Percentiles rank a stretch among this genome's conserved stretches.
phyloP scores from a whole-genome alignment of 2,888 invertebrate species.

The Eupsilia transversa region DNA sequence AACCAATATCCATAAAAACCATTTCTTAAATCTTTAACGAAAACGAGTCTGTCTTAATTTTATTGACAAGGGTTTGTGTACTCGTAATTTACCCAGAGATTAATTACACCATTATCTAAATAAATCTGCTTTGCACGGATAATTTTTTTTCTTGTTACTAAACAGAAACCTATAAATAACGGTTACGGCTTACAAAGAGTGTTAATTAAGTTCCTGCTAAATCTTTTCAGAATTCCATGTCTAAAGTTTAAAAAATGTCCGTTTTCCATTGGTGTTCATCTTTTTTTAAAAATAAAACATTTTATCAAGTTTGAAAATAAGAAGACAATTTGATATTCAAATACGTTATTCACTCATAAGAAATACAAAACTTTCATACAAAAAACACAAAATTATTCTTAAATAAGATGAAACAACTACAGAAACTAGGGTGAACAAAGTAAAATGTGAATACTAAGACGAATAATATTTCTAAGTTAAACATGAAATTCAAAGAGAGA shows the following conservation, averaged over 20 bases:
- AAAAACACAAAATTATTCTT: too few relatives aligned
- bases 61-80: slow-evolving; percentile 10
- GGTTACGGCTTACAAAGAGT: not conserved
- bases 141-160: slow-evolving; percentile 9
- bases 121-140: slow-evolving; percentile 19
- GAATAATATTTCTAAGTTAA: not conserved
- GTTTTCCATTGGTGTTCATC: too few relatives aligned
- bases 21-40: not conserved
- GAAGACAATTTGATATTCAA: not conserved
- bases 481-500: not conserved
- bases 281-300: not conserved
- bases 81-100: slow-evolving; percentile 15
- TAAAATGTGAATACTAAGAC: not conserved
- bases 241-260: not conserved
- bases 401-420: not conserved
- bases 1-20: not conserved
- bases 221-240: not conserved
- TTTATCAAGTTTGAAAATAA: not conserved
- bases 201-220: slow-evolving; percentile 15
- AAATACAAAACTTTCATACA: not conserved
- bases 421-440: not conserved
- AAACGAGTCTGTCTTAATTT: slow-evolving; percentile 3
- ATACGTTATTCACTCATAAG: not conserved
- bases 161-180: not conserved
- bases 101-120: slow-evolving; percentile 41